Conservation (phyloP, 2,888 invertebrate species). For the Gari tellinella region DNA sequence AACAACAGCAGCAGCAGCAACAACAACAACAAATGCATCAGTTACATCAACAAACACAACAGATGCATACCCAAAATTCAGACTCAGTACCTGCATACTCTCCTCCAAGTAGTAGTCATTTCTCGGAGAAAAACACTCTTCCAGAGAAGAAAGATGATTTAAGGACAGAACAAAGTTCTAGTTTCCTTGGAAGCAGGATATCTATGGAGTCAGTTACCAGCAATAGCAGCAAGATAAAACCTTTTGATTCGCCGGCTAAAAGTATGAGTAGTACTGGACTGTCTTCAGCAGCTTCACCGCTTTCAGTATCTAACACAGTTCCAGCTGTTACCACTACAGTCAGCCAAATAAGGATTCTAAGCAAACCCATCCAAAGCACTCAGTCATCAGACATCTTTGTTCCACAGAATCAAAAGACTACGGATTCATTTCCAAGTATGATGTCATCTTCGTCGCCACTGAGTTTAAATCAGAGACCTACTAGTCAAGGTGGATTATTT, state of each 20-base stretch:
- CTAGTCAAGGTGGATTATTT: conserved; percentile 2
- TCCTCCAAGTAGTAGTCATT: conserved; percentile 28
- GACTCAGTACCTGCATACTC: conserved; percentile 43
- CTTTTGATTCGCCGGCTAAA: too few relatives aligned
- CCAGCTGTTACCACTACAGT: conserved; percentile 1
- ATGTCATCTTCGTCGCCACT: background rate
- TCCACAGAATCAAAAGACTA: too few relatives aligned
- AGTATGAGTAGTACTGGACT: background rate
- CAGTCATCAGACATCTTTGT: too few relatives aligned
- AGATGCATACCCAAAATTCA: conserved; percentile 26
- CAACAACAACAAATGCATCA: conserved; percentile 44
- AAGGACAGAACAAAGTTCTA: too few relatives aligned
- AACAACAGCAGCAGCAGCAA: conserved; percentile 55
- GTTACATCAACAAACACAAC: conserved; percentile 46
- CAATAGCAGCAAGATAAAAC: too few relatives aligned
- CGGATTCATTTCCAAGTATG: too few relatives aligned
- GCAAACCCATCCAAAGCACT: conserved; percentile 22
- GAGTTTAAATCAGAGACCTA: conserved; percentile 2
- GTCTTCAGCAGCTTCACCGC: conserved; percentile 1
- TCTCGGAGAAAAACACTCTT: conserved; percentile 31
- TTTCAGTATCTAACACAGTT: background rate
- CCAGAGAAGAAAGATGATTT: conserved; percentile 17
- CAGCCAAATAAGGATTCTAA: conserved; percentile 26
- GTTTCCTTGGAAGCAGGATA: too few relatives aligned
- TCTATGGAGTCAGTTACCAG: too few relatives aligned